These are phyloP conservation scores for Chironomus tepperi DNA, from an alignment of 1,140 invertebrate genomes.

Conservation along the genomic window DNA sequence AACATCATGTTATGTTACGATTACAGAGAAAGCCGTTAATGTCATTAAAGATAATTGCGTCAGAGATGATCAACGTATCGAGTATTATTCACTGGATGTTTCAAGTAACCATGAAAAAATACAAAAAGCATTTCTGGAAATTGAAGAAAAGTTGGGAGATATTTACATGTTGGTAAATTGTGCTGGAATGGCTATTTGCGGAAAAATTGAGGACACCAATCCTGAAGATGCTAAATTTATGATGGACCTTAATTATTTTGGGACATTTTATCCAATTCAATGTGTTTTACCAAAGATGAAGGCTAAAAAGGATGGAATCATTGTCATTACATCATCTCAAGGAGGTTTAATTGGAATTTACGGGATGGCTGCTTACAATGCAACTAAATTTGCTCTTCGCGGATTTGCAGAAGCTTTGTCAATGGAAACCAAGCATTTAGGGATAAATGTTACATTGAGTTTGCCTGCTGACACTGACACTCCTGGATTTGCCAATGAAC, in stretches of 20 bases:
- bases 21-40: constrained; percentile 34
- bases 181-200: constrained; percentile 74
- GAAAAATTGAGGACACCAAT: constrained; percentile 73
- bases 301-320: constrained; percentile 56
- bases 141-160: constrained; percentile 59
- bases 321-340: constrained; percentile 82
- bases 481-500: constrained; percentile 83
- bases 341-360: constrained; percentile 76
- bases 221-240: constrained; percentile 59
- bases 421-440: constrained; percentile 82
- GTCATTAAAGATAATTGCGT: constrained; percentile 34
- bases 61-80: constrained; percentile 52
- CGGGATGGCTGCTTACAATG: constrained; percentile 84
- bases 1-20: not conserved
- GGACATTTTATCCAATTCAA: constrained; percentile 60
- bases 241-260: constrained; percentile 63
- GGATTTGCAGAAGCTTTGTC: constrained; percentile 87
- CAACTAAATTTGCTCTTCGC: constrained; percentile 88
- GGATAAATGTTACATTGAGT: constrained; percentile 76
- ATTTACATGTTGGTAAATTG: constrained; percentile 87
- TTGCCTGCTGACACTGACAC: constrained; percentile 97
- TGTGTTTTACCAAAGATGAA: constrained; percentile 65
- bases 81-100: constrained; percentile 64
- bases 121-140: constrained; percentile 47
- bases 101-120: constrained; percentile 53